Evolutionary conservation across 2,113 vertebrate genomes (phyloP), one percentile per base, ranked within the genome.

Genomic region (Tamias sibiricus): DNA sequence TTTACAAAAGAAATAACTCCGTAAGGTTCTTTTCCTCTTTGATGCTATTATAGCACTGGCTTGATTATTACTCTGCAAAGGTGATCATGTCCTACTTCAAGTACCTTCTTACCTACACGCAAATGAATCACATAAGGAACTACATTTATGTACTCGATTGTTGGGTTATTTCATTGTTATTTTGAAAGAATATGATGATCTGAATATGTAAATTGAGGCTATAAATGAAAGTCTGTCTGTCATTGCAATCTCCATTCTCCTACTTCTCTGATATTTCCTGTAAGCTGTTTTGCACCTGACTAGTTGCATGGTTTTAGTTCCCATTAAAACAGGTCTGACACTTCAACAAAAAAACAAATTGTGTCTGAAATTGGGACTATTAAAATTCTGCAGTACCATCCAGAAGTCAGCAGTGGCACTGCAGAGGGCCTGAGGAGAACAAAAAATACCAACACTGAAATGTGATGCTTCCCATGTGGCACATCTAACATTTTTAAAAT

Each of bases 271-370:
- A 42, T 83, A 79, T 94, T 97, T 97, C 24, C 35, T 42, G 72
- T 85, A 94, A 96, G 49, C 74, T 85, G 59, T 96, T 98, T 94
- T 96, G 91, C 72, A 97, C n/a, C 59, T 97, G 89, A 96, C 28
- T 86, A 87, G 87, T 64, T 94, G 76, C 47, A 69, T 82, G 47
- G 77, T 49, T 97, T 97, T 96, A 97, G 76, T 64, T 83, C 17
- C 90, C n/a, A 84, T 97, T 98, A 96, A 97, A 98, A 96, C 64
- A 94, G 30, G 62, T 75, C 95, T 97, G 90, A 96, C 72, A 95
- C 71, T 89, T 97, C 76, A 97, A 64, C 90, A 98, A 91, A 97
- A 98, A 49, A 96, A 91, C 20, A 98, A 98, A 98, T 68, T 83
- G 68, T 97, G 42, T 79, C 96, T 97, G 86, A 98, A 98, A 97